phyloP scores from a whole-genome alignment of 2,113 vertebrate species.

The Ophthalmotilapia sp. region DNA sequence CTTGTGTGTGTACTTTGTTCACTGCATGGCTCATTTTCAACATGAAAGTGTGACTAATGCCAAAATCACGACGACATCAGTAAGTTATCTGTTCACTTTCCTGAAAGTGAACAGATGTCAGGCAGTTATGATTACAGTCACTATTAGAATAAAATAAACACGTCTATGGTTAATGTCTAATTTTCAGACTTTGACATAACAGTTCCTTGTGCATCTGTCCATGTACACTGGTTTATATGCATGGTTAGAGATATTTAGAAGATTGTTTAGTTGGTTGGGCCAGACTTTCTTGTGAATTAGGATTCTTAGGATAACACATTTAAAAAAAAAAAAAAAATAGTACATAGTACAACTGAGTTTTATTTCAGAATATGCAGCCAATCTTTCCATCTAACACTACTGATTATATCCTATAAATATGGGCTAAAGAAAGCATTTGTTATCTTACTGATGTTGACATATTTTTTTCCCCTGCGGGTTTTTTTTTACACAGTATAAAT shows the following conservation, averaged over 20 bases:
- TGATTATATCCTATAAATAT: background rate
- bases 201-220: background rate
- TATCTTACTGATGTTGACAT: background rate
- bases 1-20: background rate
- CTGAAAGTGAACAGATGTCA: background rate
- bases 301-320: too few relatives aligned
- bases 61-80: background rate
- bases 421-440: background rate
- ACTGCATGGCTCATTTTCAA: background rate
- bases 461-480: fast-evolving
- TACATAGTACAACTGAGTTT: background rate
- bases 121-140: background rate
- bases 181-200: background rate
- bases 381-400: background rate
- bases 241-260: too few relatives aligned
- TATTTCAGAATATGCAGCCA: background rate
- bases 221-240: background rate
- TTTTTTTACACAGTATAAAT: background rate
- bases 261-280: too few relatives aligned
- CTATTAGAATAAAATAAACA: background rate
- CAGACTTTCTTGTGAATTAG: too few relatives aligned
- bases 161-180: background rate
- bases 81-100: background rate
- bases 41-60: background rate
- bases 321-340: background rate